Percentiles rank a stretch among this genome's conserved stretches.
These are phyloP conservation scores for Anadara kagoshimensis DNA, from an alignment of 1,140 invertebrate species.

Conservation along the genomic window DNA sequence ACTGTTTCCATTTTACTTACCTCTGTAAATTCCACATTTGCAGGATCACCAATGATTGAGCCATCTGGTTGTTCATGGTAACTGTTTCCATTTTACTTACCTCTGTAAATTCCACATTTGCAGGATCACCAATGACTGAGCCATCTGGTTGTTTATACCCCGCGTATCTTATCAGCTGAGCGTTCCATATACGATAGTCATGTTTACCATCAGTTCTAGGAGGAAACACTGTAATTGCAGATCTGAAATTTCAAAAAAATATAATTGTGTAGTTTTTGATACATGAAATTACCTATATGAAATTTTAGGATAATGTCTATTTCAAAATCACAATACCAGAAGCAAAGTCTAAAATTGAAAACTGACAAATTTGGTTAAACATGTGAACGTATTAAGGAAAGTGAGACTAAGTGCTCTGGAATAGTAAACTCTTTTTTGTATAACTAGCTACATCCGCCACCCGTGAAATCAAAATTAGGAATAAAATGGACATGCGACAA, in stretches of 20 bases:
- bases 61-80: too few species aligned
- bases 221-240: constrained; percentile 16
- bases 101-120: constrained; percentile 10
- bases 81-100: constrained; percentile 1
- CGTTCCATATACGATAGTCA: constrained; percentile 15
- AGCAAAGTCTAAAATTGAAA: too few species aligned
- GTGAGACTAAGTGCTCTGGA: too few species aligned
- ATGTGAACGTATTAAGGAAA: too few species aligned
- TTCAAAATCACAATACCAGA: background rate
- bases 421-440: too few species aligned
- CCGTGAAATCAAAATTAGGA: too few species aligned
- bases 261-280: background rate
- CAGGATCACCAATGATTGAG: constrained; percentile 65
- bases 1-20: too few species aligned
- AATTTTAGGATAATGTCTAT: background rate
- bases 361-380: too few species aligned
- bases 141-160: constrained; percentile 25
- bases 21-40: constrained; percentile 87
- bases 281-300: background rate
- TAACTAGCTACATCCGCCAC: too few species aligned
- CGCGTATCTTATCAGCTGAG: constrained; percentile 18
- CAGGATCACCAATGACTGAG: constrained; percentile 11
- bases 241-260: constrained; percentile 12
- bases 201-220: constrained; percentile 13
- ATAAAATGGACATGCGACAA: too few species aligned